Conservation (phyloP, 2,113 vertebrate genomes). For the Sisor rabdophorus region DNA sequence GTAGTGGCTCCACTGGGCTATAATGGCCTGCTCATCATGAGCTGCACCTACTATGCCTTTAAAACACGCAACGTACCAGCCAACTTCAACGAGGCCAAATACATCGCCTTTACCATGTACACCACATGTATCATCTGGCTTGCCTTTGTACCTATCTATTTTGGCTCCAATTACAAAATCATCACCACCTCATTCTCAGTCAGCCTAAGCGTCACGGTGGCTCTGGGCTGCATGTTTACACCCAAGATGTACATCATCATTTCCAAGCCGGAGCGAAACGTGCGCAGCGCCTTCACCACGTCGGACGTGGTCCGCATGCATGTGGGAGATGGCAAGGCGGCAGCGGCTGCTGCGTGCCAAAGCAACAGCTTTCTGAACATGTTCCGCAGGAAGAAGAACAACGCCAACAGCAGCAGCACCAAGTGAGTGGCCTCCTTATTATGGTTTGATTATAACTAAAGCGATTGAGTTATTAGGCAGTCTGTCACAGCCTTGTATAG, state of each 20-base stretch:
- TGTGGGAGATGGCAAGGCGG: constrained; percentile 90
- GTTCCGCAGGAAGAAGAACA: constrained; percentile 97
- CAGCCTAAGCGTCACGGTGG: constrained; percentile 95
- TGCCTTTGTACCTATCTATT: constrained; percentile 98
- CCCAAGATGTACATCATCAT: constrained; percentile 99
- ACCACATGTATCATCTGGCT: constrained; percentile 99
- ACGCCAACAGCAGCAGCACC: constrained; percentile 80
- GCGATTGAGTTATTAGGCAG: not conserved
- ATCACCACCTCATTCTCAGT: constrained; percentile 98
- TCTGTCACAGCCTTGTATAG: not conserved
- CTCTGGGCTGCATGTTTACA: constrained; percentile 98
- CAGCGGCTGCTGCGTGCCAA: constrained; percentile 74
- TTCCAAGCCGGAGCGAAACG: constrained; percentile 94
- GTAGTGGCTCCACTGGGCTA: constrained; percentile 96
- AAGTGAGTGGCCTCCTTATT: constrained; percentile 77
- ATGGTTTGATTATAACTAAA: not conserved
- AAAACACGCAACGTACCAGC: constrained; percentile 97
- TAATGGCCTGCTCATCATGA: constrained; percentile 97
- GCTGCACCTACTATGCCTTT: constrained; percentile 99
- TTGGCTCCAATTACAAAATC: constrained; percentile 99
- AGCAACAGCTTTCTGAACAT: constrained; percentile 94
- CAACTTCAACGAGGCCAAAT: constrained; percentile 99
- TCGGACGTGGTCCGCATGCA: constrained; percentile 98
- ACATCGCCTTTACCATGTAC: constrained; percentile 99
- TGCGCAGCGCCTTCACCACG: constrained; percentile 98